Evolutionary conservation across 2,888 invertebrate species (phyloP).

Genomic region (Halictus ligatus): DNA sequence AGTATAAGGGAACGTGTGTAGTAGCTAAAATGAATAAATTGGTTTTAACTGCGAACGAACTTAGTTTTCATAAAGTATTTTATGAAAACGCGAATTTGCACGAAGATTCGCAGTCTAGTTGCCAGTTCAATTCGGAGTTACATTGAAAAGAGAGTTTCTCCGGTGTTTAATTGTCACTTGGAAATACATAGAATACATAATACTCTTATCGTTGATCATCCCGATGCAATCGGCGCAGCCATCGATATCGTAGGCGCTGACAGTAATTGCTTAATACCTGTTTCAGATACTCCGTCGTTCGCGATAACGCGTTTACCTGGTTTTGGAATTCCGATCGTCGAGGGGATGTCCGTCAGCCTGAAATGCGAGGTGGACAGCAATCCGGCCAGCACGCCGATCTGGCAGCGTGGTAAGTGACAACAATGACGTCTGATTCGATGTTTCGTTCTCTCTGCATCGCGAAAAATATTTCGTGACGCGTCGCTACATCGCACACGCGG

Average conservation of each 20-base stretch:
- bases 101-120: neutral
- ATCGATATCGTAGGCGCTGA: slow-evolving; percentile 54
- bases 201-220: slow-evolving; percentile 8
- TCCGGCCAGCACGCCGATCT: slow-evolving; percentile 93
- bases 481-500: neutral
- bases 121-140: neutral
- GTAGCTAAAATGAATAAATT: too few species aligned
- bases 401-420: slow-evolving; percentile 88
- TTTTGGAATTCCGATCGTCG: slow-evolving; percentile 94
- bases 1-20: too few species aligned
- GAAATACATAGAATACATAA: slow-evolving; percentile 3
- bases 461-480: slow-evolving; percentile 14
- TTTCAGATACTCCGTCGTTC: slow-evolving; percentile 95
- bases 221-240: slow-evolving; percentile 35
- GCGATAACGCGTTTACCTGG: slow-evolving; percentile 97
- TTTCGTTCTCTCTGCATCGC: slow-evolving; percentile 18
- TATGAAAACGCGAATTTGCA: neutral
- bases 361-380: slow-evolving; percentile 97
- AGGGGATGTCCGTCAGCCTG: slow-evolving; percentile 94
- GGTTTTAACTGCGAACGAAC: too few species aligned
- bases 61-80: too few species aligned
- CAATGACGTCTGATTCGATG: slow-evolving; percentile 38
- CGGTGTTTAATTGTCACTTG: neutral
- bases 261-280: slow-evolving; percentile 74
- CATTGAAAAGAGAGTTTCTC: neutral